A percentile compares a stretch with the other conserved stretches of the same genome.
These are phyloP conservation scores for Ganaspis brasiliensis DNA, from an alignment of 2,888 invertebrate species.

Conservation along the genomic window DNA sequence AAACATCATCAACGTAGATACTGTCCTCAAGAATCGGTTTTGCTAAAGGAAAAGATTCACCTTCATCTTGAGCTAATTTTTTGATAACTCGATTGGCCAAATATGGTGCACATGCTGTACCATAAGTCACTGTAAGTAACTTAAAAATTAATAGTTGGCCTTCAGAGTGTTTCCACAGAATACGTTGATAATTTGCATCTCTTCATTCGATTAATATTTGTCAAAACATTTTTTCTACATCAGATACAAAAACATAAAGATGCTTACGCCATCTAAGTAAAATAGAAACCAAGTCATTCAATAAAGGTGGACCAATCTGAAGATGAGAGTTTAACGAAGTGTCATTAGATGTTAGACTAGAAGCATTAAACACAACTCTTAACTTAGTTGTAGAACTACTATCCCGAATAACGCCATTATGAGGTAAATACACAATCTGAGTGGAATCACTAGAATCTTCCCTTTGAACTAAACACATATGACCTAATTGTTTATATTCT, in stretches of 20 bases:
- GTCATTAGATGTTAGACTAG: neutral
- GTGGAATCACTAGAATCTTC: neutral
- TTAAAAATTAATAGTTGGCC: neutral
- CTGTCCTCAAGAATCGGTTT: constrained; percentile 11
- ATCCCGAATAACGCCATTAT: neutral
- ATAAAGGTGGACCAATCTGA: neutral
- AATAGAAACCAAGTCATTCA: neutral
- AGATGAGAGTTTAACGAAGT: neutral
- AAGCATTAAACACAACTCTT: neutral
- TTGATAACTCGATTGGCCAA: neutral
- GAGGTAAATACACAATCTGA: neutral
- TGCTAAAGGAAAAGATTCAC: neutral
- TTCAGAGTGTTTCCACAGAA: neutral
- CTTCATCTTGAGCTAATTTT: neutral
- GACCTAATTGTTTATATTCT: neutral
- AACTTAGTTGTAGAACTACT: neutral
- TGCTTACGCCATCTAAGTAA: neutral
- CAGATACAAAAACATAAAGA: neutral
- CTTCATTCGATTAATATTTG: neutral
- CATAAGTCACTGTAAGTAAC: neutral
- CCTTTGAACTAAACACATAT: neutral
- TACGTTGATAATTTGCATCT: neutral
- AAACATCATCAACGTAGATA: constrained; percentile 52
- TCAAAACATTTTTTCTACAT: neutral
- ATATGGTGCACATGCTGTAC: neutral